A percentile compares a stretch with the other conserved stretches of the same genome.
phyloP scores from a whole-genome alignment of 2,797 vertebrate species.

The Pseudochaenichthys georgianus region DNA sequence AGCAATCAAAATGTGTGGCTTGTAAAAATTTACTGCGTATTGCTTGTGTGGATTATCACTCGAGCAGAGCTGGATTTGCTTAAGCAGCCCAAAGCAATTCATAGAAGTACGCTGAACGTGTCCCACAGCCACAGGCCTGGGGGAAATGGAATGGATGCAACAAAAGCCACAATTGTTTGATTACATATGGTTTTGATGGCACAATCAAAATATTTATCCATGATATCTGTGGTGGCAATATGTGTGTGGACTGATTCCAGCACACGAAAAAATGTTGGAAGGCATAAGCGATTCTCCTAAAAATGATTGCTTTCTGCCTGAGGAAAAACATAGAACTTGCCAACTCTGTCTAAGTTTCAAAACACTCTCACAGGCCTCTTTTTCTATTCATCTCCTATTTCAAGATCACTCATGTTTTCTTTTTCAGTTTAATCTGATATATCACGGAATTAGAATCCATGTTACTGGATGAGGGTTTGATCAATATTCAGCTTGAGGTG shows the following conservation, averaged over 20 bases:
- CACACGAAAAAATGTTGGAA: constrained; percentile 56
- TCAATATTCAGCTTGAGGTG: constrained; percentile 56
- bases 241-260: constrained; percentile 60
- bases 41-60: constrained; percentile 62
- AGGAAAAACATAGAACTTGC: constrained; percentile 57
- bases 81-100: constrained; percentile 49
- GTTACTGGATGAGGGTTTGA: constrained; percentile 65
- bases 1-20: constrained; percentile 57
- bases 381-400: constrained; percentile 45
- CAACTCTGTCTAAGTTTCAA: constrained; percentile 56
- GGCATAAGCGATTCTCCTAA: constrained; percentile 46
- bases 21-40: constrained; percentile 58
- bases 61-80: constrained; percentile 50
- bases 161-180: constrained; percentile 62
- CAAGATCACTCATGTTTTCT: constrained; percentile 26
- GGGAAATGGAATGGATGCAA: constrained; percentile 48
- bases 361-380: constrained; percentile 27
- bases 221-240: constrained; percentile 63
- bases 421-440: constrained; percentile 26
- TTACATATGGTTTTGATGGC: constrained; percentile 54
- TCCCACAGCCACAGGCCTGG: constrained; percentile 42
- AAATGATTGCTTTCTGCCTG: constrained; percentile 58
- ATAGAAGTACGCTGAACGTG: constrained; percentile 20
- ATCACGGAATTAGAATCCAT: constrained; percentile 20
- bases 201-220: constrained; percentile 63